Conservation (phyloP, 2,888 invertebrate species). For the Noctua comes region DNA sequence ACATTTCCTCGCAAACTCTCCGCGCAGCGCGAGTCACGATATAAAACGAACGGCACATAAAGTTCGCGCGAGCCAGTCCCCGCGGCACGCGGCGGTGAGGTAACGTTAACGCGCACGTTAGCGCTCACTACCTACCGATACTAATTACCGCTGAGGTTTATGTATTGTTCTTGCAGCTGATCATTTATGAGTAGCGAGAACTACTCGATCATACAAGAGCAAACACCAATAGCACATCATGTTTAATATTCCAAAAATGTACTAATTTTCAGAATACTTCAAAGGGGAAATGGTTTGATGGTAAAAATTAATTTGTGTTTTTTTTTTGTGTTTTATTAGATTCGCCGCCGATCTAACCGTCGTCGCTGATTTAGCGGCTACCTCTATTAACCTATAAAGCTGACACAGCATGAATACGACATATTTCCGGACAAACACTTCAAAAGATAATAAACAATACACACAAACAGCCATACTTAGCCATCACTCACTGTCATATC, state of each 20-base stretch:
- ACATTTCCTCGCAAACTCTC: slow-evolving; percentile 28
- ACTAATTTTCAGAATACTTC: neutral
- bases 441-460: slow-evolving; percentile 3
- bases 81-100: neutral
- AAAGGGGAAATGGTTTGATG: neutral
- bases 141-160: slow-evolving; percentile 32
- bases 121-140: slow-evolving; percentile 24
- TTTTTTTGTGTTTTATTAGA: neutral
- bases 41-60: slow-evolving; percentile 28
- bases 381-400: neutral
- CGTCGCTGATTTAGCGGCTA: neutral
- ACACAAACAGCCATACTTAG: slow-evolving; percentile 10
- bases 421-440: slow-evolving; percentile 8
- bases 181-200: neutral
- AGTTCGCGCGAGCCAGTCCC: slow-evolving; percentile 33
- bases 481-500: slow-evolving; percentile 38
- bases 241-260: neutral
- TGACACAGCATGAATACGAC: neutral
- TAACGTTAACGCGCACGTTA: slow-evolving; percentile 32
- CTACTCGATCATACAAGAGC: neutral
- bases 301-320: neutral
- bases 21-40: slow-evolving; percentile 26
- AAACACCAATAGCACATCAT: neutral
- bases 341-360: neutral
- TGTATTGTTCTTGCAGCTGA: slow-evolving; percentile 14